These are phyloP conservation scores for Graptemys geographica DNA, from an alignment of 2,797 vertebrate species.

Conservation along the genomic window DNA sequence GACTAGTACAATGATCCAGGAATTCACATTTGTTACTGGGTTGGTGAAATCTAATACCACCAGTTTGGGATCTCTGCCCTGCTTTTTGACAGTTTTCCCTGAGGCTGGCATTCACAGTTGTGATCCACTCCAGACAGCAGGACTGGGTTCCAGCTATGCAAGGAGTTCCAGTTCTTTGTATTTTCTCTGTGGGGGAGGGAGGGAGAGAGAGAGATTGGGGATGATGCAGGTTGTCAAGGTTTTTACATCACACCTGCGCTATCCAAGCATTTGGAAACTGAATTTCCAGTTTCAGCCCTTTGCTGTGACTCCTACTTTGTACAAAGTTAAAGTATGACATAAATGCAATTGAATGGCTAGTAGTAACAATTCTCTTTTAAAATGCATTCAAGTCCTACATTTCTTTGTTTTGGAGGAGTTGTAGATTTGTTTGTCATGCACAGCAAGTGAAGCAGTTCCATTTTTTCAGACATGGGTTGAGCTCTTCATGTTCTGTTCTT, in stretches of 20 bases:
- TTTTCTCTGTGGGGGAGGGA: neutral
- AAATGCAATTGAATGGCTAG: neutral
- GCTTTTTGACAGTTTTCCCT: neutral
- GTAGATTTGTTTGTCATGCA: constrained; percentile 34
- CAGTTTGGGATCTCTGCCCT: neutral
- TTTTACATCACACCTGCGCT: neutral
- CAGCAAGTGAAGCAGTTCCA: neutral
- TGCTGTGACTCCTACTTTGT: neutral
- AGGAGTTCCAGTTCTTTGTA: neutral
- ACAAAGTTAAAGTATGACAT: neutral
- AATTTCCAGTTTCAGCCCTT: neutral
- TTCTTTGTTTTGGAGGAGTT: constrained; percentile 37
- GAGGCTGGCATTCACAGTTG: neutral
- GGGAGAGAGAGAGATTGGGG: neutral
- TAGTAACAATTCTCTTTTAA: neutral
- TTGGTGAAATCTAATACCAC: neutral
- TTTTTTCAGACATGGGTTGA: neutral
- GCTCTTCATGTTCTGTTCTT: constrained; percentile 33
- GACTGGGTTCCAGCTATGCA: neutral
- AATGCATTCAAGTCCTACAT: neutral
- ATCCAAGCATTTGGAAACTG: neutral
- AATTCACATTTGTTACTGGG: neutral
- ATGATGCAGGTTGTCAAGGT: neutral
- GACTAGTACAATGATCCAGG: neutral
- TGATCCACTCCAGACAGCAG: neutral